Evolutionary conservation across 2,888 invertebrate genomes (phyloP).

Genomic region (Nysson spinosus): DNA sequence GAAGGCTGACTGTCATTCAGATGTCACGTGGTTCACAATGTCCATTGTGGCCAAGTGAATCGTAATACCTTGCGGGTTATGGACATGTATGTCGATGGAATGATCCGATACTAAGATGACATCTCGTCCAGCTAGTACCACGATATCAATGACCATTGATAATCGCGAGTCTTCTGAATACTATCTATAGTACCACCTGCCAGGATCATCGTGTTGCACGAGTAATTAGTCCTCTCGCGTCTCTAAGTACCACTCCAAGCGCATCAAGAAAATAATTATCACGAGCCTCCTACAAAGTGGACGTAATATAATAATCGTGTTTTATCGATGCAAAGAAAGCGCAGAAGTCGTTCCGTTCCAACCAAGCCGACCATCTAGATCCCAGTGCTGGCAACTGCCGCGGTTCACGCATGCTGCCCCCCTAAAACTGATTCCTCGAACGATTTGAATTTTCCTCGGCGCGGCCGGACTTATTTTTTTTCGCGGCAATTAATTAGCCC

Average conservation of each 20-base stretch:
- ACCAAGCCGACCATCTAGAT: too few species aligned
- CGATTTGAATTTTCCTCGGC: conserved; percentile 47
- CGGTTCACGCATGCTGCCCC: conserved; percentile 44
- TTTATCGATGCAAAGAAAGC: too few species aligned
- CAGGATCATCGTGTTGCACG: conserved; percentile 30
- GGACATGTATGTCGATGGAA: conserved; percentile 64
- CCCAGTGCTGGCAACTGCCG: conserved; percentile 24
- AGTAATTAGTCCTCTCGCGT: conserved; percentile 40
- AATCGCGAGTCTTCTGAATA: conserved; percentile 54
- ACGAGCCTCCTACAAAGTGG: too few species aligned
- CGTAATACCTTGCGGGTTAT: conserved; percentile 62
- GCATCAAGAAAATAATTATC: too few species aligned
- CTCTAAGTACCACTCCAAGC: conserved; percentile 23
- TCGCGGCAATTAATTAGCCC: conserved; percentile 64
- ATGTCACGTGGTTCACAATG: conserved; percentile 65
- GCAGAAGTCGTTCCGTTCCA: conserved; percentile 10
- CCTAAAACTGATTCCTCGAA: conserved; percentile 43
- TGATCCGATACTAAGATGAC: conserved; percentile 66
- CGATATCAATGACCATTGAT: conserved; percentile 52
- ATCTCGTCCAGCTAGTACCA: conserved; percentile 61
- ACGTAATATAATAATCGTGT: too few species aligned
- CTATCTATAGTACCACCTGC: conserved; percentile 36
- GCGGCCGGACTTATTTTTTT: conserved; percentile 14
- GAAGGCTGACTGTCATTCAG: conserved; percentile 65
- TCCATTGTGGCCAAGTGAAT: conserved; percentile 66